Evolutionary conservation across 1,140 invertebrate species (phyloP), one percentile per base, ranked within the genome.

Genomic region (Helicoverpa armigera): DNA sequence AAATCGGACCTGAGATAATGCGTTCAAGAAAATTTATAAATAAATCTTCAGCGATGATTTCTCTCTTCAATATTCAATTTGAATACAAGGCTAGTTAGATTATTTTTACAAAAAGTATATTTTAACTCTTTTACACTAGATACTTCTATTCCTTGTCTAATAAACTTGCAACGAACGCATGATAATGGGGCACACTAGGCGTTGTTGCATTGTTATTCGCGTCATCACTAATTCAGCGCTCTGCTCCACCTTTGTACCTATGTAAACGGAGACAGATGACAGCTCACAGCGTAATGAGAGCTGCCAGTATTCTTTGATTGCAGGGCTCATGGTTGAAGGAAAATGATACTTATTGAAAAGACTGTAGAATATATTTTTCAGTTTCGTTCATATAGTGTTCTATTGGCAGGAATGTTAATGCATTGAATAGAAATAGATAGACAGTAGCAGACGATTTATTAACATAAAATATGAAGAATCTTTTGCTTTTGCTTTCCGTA

Each of bases 201-300:
- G 7, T 35, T 16, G 14, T 43, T 14, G 53, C 29, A 58, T 43
- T 73, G 70, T 58, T 58, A n/a, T 31, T 12, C n/a, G 5, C 54
- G 70, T 58, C 70, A 73, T 73, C 70, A 73, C 53, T 73, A 73
- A 73, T 73, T 73, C 70, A 73, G 3, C 12, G 14, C 29, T 18
- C 11, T 35, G 70, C 31, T 13, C 14, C 53, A 13, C 70, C 70
- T 73, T 73, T 73, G 70, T 73, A n/a, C n/a, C n/a, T n/a, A 2
- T 73, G 70, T 73, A 58, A 35, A 11, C 48, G 51, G 35, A 43
- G 51, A 35, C 53, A 29, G 50, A 54, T 58, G 70, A 73, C 53
- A 73, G 70, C 31, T 73, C 31, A n/a, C 29, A 43, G 23, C 3
- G n/a, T 73, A 56, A 58, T 73, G 70, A 73, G 48, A 69, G 50